phyloP scores from a whole-genome alignment of 2,888 invertebrate species.

The Nowickia ferox region DNA sequence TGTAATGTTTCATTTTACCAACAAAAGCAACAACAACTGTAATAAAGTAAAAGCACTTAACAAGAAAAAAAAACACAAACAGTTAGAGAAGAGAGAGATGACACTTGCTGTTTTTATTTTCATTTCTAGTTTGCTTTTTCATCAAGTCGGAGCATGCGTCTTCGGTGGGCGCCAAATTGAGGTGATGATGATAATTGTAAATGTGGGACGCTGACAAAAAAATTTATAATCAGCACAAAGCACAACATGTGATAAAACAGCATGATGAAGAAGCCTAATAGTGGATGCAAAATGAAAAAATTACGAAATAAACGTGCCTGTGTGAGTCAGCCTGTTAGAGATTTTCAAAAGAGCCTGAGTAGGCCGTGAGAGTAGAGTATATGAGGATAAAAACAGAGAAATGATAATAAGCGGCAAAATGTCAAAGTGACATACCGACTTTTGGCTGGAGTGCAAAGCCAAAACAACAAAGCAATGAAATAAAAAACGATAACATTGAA shows the following conservation, averaged over 20 bases:
- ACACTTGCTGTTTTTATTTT: constrained; percentile 67
- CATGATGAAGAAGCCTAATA: constrained; percentile 64
- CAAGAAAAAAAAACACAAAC: constrained; percentile 28
- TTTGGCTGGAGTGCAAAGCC: constrained; percentile 29
- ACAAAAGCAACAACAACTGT: constrained; percentile 37
- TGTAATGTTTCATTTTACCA: constrained; percentile 58
- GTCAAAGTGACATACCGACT: constrained; percentile 74
- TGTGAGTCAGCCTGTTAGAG: constrained; percentile 36
- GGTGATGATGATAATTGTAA: constrained; percentile 66
- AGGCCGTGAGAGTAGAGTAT: constrained; percentile 73
- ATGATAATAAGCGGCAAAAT: constrained; percentile 79
- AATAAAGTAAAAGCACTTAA: constrained; percentile 25
- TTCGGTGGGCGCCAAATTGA: constrained; percentile 70
- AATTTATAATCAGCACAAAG: constrained; percentile 60
- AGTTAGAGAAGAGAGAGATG: constrained; percentile 65
- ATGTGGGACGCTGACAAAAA: constrained; percentile 67
- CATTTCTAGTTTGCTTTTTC: constrained; percentile 67
- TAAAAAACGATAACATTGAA: constrained; percentile 48
- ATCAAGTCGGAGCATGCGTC: constrained; percentile 67
- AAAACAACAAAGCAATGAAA: constrained; percentile 4
- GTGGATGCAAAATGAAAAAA: constrained; percentile 17
- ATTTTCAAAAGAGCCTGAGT: constrained; percentile 46
- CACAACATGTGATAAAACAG: constrained; percentile 68
- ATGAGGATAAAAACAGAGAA: constrained; percentile 82
- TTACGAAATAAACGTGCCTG: background rate